Base-by-base conservation (phyloP, 2,113 vertebrate species). In the Eleginops maclovinus region DNA sequence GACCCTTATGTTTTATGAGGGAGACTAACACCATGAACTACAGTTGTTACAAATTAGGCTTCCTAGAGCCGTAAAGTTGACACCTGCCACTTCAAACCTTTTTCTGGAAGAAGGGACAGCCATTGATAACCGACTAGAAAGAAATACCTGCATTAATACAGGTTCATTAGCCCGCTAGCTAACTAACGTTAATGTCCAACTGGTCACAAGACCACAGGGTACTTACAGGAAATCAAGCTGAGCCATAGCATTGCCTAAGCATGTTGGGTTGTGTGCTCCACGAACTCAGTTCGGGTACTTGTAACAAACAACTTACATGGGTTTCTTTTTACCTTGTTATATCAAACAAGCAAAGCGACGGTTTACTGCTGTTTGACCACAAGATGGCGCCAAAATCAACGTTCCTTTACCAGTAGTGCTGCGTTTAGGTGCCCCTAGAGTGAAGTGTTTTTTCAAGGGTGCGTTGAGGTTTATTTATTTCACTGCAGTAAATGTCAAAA, bases 11-110 rank as follows among this genome's bases (percentile, higher is more conserved):
- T 80, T 91, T 93, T 88, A 91, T 77, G 77, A 55, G 74, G 47
- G 40, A 65, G 74, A 75, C 74, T 83, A 66, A 79, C 78, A 88
- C 84, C 77, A 68, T 76, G 76, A 80, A 90, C 75, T 78, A 87
- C 90, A 93, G 89, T 91, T 92, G 91, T 82, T 89, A 92, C 84
- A 92, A 89, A 87, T 92, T 93, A 91, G 82, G 79, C 87, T 91
- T 87, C 79, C 77, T 79, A 47, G 31, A 53, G 72, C 73, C 36
- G 58, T 92, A 90, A 94, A 91, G 76, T 88, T 93, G 83, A 82
- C 91, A 92, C 88, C 90, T 92, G 87, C 88, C 84, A 91, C 80
- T 90, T 92, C 88, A 92, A 91, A 87, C 69, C 77, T 75, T 72
- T 79, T 40, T 76, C 24, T 75, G 50, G 50, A 82, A 67, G 55